phyloP scores from a whole-genome alignment of 2,113 vertebrate genomes.

The Caracal caracal region DNA sequence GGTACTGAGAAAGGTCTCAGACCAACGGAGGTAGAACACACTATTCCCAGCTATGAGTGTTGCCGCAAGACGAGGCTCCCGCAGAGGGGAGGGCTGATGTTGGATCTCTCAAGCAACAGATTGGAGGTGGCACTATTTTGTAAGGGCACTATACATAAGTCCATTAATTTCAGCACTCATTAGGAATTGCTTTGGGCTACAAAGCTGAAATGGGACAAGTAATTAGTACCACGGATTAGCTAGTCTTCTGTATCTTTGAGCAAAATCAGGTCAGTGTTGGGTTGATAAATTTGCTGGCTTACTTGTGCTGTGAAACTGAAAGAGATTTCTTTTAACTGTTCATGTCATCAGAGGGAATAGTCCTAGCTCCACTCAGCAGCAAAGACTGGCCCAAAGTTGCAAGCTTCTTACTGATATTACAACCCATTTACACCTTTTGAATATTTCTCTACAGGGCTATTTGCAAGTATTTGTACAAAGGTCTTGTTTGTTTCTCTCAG shows the following conservation, averaged over 20 bases:
- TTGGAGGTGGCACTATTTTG: background rate
- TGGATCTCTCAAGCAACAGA: background rate
- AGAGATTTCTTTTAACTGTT: background rate
- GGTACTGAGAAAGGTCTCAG: background rate
- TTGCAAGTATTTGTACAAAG: background rate
- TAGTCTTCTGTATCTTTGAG: constrained; percentile 36
- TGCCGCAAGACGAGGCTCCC: background rate
- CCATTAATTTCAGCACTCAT: constrained; percentile 17
- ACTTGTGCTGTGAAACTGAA: background rate
- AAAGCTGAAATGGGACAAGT: constrained; percentile 55
- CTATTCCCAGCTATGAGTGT: background rate
- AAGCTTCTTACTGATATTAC: background rate
- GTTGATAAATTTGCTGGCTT: constrained; percentile 36
- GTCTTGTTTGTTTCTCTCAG: background rate
- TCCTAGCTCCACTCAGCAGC: background rate
- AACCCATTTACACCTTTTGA: background rate
- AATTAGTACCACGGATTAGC: constrained; percentile 21
- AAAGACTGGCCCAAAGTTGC: background rate
- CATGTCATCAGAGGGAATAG: background rate
- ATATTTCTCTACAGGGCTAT: background rate
- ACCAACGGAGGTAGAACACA: background rate
- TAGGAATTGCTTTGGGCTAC: constrained; percentile 47
- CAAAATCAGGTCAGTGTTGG: constrained; percentile 28
- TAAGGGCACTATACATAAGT: background rate
- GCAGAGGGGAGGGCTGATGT: background rate